Base-by-base conservation (phyloP, 1,140 invertebrate genomes). In the Bombus confusus region DNA sequence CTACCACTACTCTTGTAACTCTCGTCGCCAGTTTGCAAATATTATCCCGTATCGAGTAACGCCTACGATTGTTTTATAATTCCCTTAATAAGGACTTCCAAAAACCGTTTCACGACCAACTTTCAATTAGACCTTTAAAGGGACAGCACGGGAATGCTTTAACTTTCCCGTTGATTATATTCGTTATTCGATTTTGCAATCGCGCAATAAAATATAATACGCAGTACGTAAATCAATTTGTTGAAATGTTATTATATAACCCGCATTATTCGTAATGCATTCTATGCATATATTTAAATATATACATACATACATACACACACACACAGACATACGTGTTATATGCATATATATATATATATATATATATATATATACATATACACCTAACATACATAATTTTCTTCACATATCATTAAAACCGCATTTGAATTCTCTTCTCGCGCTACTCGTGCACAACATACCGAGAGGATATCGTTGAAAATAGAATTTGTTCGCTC, bases 401-500 rank as follows among this genome's bases (percentile, higher is more conserved):
- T 37, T 28, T 3, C 43, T 66, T n/a, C 37, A 28, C 15, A 37
- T 31, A 31, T 64, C 18, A 41, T 66, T 64, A 78, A 78, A 78
- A 31, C 57, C 34, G 10, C n/a, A 18, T 79, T 79, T 37, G 47
- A 68, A 79, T 68, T 28, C 57, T 78, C 37, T 13, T 25, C 28
- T n/a, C 6, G 28, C 15, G 13, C 18, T 2, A 34, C 71, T 31
- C 34, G 68, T 18, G 39, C 15, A 52, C 43, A 34, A 52, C 43
- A 22, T 28, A 47, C 25, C 13, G 39, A 25, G 39, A 43, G 37
- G n/a, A 66, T 80, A 80, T 69, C 78, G 43, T 69, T 47, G 78
- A 37, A 80, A 80, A 80, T 69, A 18, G 64, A 69, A 69, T 80
- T 80, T 80, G 64, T 52, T 39, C 41, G 25, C 41, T 69, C 22